phyloP scores from a whole-genome alignment of 2,888 invertebrate genomes.

The Cynaeus angustus region DNA sequence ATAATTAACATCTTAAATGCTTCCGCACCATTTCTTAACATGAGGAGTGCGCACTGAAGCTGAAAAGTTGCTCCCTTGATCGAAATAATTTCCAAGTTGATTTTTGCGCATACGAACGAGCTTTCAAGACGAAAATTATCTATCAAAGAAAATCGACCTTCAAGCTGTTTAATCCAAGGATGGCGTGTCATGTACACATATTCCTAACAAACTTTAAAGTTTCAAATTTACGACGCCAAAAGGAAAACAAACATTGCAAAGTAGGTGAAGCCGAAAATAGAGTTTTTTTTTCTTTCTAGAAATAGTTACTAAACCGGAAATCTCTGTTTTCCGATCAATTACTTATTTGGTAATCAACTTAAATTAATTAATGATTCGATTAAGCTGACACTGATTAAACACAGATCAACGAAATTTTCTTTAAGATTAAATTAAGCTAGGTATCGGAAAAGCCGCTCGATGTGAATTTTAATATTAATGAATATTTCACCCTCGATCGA shows the following conservation, averaged over 20 bases:
- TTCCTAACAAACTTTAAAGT: neutral
- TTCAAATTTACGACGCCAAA: neutral
- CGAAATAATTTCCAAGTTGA: neutral
- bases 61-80: constrained; percentile 11
- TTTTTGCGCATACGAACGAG: neutral
- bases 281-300: neutral
- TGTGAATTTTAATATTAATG: constrained; percentile 36
- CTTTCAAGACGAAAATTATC: constrained; percentile 9
- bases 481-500: constrained; percentile 11
- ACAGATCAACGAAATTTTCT: constrained; percentile 27
- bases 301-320: neutral
- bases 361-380: constrained; percentile 22
- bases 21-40: constrained; percentile 30
- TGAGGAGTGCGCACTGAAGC: neutral
- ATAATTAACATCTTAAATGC: constrained; percentile 39
- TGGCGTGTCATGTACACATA: constrained; percentile 19
- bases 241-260: neutral
- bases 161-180: constrained; percentile 3
- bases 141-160: neutral
- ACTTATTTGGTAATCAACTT: constrained; percentile 22
- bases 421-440: constrained; percentile 28
- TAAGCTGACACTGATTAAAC: constrained; percentile 28
- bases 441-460: constrained; percentile 18
- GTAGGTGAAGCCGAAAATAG: constrained; percentile 12
- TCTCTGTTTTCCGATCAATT: constrained; percentile 3